Conservation (phyloP, 2,113 vertebrate species). For the Platysternon megacephalum region DNA sequence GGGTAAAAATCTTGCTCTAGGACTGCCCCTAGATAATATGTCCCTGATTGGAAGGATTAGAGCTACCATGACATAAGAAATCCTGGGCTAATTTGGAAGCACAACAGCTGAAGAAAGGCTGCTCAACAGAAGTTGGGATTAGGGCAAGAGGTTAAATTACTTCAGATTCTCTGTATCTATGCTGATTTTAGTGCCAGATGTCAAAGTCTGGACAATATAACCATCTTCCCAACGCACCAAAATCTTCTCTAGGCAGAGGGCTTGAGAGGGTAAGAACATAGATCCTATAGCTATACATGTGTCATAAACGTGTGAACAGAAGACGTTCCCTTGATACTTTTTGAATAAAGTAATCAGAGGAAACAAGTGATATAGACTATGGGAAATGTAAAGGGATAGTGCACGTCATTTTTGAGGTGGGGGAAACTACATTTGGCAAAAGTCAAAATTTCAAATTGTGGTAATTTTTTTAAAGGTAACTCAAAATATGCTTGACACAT, state of each 20-base stretch:
- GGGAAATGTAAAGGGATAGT: neutral
- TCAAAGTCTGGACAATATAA: slow-evolving; percentile 42
- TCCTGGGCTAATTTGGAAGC: slow-evolving; percentile 63
- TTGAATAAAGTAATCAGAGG: neutral
- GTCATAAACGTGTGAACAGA: neutral
- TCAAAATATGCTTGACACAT: neutral
- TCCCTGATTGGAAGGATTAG: slow-evolving; percentile 63
- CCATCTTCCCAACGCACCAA: slow-evolving; percentile 3
- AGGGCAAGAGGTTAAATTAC: slow-evolving; percentile 59
- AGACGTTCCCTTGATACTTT: neutral
- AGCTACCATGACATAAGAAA: slow-evolving; percentile 56
- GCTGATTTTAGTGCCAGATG: slow-evolving; percentile 59
- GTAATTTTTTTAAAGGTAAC: neutral
- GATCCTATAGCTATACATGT: neutral
- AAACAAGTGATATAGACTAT: neutral
- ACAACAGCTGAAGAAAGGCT: slow-evolving; percentile 65
- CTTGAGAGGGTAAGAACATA: neutral
- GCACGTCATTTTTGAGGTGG: neutral
- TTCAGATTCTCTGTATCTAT: slow-evolving; percentile 57
- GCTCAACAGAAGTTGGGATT: slow-evolving; percentile 61
- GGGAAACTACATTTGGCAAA: neutral
- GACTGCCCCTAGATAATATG: slow-evolving; percentile 32
- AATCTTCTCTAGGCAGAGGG: slow-evolving; percentile 24
- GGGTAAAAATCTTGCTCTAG: slow-evolving; percentile 30
- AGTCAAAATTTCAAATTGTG: neutral